Base-by-base conservation (phyloP, 23 tunicate species). In the Oikopleura albicans region DNA sequence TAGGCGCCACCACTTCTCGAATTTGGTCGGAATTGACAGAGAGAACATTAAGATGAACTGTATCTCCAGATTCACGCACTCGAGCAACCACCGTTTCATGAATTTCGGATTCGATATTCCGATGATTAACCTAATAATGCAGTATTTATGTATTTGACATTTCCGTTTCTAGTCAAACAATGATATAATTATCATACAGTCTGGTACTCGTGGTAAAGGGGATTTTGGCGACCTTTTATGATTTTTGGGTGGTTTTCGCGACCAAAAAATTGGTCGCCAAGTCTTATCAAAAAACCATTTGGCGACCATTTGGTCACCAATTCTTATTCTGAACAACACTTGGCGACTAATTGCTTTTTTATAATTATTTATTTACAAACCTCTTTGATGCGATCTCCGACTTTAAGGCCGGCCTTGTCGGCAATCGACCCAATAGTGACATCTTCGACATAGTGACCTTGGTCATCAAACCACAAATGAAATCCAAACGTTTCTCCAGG, bases 361-460 rank as follows among this genome's bases (percentile, higher is more conserved):
- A n/a, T n/a, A n/a, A n/a, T n/a, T n/a, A n/a, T n/a, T n/a, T n/a
- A n/a, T n/a, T n/a, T n/a, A n/a, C n/a, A n/a, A n/a, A 91, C 97
- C 86, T 88, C 76, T 34, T 91, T 83, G 33, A 95, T 40, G 0
- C 91, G 86, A 63, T 95, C 99, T 0, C 89, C 87, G 0, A 86
- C 76, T 86, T 87, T 95, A 40, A 95, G 76, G 28, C 99, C 99
- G 34, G 96, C 91, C 39, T 41, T 87, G 76, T 95, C 99, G n/a
- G 99, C 99, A 49, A 86, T 76, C 0, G 96, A 90, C 0, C 99
- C 99, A 63, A 95, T 87, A 16, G 96, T 91, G 0, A 95, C 99
- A 79, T 95, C 99, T 85, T 95, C 99, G 36, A 95, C 85, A 88
- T 88, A 95, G 85, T 95, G 99, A 0, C 99, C 96, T 66, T 87